Evolutionary conservation across 2,888 invertebrate genomes (phyloP).

Genomic region (Melinopterus prodromus): DNA sequence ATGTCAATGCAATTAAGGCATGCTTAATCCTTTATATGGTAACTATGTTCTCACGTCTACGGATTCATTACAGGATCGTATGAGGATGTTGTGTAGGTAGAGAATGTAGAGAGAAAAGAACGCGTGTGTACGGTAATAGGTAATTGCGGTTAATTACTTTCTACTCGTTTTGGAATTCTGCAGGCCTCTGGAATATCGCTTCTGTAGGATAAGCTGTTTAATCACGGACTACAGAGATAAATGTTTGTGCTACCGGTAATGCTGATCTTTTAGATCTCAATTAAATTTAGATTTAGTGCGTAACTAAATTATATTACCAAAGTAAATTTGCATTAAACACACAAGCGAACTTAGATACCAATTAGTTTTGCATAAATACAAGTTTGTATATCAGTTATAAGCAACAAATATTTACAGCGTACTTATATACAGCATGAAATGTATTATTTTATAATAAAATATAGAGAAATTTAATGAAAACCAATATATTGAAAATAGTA

Average conservation of each 20-base stretch:
- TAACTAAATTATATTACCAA: not conserved
- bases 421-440: no score
- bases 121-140: not conserved
- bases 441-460: no score
- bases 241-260: not conserved
- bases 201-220: not conserved
- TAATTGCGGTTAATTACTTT: not conserved
- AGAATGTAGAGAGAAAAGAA: not conserved
- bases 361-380: no score
- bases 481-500: no score
- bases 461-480: no score
- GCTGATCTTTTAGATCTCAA: not conserved
- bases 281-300: not conserved
- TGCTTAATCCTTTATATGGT: constrained; percentile 16
- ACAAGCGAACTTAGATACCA: not conserved
- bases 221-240: not conserved
- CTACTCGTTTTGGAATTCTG: not conserved
- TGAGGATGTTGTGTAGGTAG: not conserved
- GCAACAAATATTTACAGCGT: no score
- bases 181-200: not conserved
- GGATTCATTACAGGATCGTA: not conserved
- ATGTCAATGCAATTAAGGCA: constrained; percentile 20
- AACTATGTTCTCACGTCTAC: not conserved
- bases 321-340: not conserved
- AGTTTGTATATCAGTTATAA: no score